A percentile compares a stretch with the other conserved stretches of the same genome.
Conservation (phyloP, 23 tunicate species). For the Styela clava region DNA sequence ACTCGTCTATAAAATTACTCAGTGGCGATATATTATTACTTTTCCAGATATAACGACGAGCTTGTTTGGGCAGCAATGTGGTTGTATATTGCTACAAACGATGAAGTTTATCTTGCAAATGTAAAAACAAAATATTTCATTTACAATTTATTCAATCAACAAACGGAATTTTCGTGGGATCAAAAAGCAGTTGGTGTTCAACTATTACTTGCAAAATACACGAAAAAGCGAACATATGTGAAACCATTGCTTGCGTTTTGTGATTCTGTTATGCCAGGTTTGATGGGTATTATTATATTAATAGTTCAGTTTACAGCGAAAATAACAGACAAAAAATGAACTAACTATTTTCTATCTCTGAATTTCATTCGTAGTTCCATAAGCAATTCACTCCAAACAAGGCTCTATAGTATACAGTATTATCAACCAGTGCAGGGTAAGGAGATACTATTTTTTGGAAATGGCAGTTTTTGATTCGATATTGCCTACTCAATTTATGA, state of each 20-base stretch:
- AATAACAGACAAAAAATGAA: too few relatives aligned
- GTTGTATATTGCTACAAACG: slow-evolving; percentile 37
- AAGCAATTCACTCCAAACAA: too few relatives aligned
- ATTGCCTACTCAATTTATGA: too few relatives aligned
- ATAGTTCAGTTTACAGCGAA: background rate
- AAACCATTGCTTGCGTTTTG: slow-evolving; percentile 22
- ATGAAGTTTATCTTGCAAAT: slow-evolving; percentile 12
- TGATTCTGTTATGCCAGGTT: slow-evolving; percentile 30
- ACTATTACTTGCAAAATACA: slow-evolving; percentile 19
- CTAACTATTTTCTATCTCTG: too few relatives aligned
- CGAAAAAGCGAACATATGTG: slow-evolving; percentile 9
- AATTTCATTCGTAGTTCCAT: too few relatives aligned
- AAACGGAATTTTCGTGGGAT: slow-evolving; percentile 38
- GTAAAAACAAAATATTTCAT: slow-evolving; percentile 5
- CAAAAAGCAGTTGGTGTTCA: slow-evolving; percentile 24
- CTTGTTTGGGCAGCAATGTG: slow-evolving; percentile 63
- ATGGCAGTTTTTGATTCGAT: too few relatives aligned
- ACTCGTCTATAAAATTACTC: too few relatives aligned
- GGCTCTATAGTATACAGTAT: too few relatives aligned
- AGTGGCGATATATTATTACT: too few relatives aligned
- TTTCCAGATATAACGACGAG: slow-evolving; percentile 54
- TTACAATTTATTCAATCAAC: background rate
- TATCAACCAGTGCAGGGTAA: too few relatives aligned
- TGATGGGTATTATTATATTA: too few relatives aligned
- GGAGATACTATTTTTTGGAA: too few relatives aligned